Conservation (phyloP, 2,797 vertebrate species). For the Platalea minor region DNA sequence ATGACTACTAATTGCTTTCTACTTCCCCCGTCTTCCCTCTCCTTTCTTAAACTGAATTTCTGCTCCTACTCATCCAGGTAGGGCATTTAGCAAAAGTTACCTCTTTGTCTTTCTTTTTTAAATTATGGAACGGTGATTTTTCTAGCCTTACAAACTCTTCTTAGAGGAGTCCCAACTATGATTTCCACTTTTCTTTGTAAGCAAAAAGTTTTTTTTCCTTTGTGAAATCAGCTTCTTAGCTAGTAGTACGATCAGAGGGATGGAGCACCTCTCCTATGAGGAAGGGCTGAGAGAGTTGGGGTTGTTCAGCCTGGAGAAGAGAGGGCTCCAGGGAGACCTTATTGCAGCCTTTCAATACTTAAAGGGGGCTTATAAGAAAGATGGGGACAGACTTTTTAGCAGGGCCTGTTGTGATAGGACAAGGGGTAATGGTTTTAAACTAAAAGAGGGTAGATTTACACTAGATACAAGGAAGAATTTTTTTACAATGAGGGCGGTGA, state of each 20-base stretch:
- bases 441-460: background rate
- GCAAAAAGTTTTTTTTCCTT: background rate
- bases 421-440: background rate
- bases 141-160: background rate
- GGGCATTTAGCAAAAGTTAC: background rate
- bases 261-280: background rate
- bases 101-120: background rate
- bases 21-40: background rate
- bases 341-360: background rate
- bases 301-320: background rate
- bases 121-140: background rate
- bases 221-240: background rate
- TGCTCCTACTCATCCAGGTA: background rate
- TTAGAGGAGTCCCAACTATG: background rate
- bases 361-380: background rate
- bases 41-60: background rate
- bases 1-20: background rate
- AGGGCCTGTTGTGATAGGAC: background rate
- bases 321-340: accelerated
- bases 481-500: background rate
- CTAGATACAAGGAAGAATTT: background rate
- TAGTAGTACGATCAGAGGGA: no score
- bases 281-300: background rate
- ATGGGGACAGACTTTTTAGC: background rate
- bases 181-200: background rate